Percentiles rank a stretch among this genome's conserved stretches.
These are phyloP conservation scores for Orchestia grillus DNA, from an alignment of 1,140 invertebrate genomes.

Conservation along the genomic window DNA sequence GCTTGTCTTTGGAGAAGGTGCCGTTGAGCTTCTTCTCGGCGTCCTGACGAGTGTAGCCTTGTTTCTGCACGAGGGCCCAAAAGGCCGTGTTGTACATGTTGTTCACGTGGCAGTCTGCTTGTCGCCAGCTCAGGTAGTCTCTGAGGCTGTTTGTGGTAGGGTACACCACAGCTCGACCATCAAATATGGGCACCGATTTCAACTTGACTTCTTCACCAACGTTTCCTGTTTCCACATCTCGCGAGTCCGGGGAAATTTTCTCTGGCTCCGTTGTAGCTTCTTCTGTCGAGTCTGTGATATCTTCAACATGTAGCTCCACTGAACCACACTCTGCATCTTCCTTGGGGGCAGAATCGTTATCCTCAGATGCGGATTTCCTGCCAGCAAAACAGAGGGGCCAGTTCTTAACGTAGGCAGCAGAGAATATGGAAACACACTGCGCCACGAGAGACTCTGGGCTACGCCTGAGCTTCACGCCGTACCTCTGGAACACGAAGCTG, in stretches of 20 bases:
- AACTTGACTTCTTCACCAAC: constrained; percentile 63
- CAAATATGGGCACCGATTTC: constrained; percentile 90
- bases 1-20: constrained; percentile 64
- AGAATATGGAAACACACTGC: constrained; percentile 89
- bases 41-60: constrained; percentile 80
- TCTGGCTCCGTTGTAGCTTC: neutral
- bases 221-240: neutral
- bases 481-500: constrained; percentile 82
- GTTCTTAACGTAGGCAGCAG: constrained; percentile 87
- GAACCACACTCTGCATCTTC: neutral
- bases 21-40: constrained; percentile 68
- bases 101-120: constrained; percentile 97
- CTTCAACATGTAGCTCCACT: neutral
- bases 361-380: neutral
- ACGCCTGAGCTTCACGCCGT: constrained; percentile 80
- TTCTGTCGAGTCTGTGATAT: neutral
- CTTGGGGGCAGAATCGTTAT: neutral
- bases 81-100: constrained; percentile 98
- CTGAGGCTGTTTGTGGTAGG: constrained; percentile 88
- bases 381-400: constrained; percentile 85
- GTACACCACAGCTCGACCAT: constrained; percentile 89
- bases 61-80: constrained; percentile 89
- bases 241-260: neutral
- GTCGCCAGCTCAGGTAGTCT: constrained; percentile 96
- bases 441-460: constrained; percentile 86